A percentile compares a stretch with the other conserved stretches of the same genome.
phyloP scores from a whole-genome alignment of 37 sponge, comb jelly and placozoan species.

The Hormiphora californensis region DNA sequence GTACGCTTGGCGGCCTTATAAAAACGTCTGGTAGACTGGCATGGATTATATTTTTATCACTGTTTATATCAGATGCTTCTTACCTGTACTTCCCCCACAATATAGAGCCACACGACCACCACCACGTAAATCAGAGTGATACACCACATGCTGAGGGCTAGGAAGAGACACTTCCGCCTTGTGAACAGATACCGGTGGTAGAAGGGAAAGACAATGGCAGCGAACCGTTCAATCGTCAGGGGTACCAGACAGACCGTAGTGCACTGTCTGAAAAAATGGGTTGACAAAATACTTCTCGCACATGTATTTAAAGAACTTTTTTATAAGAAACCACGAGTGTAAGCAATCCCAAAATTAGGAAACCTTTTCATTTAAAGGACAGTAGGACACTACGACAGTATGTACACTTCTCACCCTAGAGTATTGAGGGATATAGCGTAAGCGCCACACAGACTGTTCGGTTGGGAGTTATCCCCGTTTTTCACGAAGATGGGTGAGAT shows the following conservation, averaged over 20 bases:
- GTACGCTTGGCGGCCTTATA: neutral
- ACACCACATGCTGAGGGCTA: neutral
- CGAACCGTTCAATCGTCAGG: neutral
- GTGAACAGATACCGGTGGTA: neutral
- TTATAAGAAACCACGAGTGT: too few species aligned
- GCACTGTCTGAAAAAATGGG: neutral
- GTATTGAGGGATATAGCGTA: neutral
- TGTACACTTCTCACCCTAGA: neutral
- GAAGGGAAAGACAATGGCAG: neutral
- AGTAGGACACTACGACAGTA: too few species aligned
- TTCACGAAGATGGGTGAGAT: neutral
- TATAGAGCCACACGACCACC: neutral
- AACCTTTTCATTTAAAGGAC: too few species aligned
- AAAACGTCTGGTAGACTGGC: neutral
- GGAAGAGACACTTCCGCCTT: neutral
- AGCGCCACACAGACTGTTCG: constrained; percentile 8
- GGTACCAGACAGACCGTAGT: neutral
- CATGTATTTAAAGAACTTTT: too few species aligned
- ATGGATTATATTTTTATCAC: neutral
- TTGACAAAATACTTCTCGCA: neutral
- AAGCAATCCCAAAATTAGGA: too few species aligned
- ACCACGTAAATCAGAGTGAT: neutral
- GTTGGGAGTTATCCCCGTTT: neutral
- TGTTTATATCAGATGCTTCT: neutral
- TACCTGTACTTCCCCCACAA: neutral